phyloP scores from a whole-genome alignment of 2,113 vertebrate species.

The Oncorhynchus gorbuscha region DNA sequence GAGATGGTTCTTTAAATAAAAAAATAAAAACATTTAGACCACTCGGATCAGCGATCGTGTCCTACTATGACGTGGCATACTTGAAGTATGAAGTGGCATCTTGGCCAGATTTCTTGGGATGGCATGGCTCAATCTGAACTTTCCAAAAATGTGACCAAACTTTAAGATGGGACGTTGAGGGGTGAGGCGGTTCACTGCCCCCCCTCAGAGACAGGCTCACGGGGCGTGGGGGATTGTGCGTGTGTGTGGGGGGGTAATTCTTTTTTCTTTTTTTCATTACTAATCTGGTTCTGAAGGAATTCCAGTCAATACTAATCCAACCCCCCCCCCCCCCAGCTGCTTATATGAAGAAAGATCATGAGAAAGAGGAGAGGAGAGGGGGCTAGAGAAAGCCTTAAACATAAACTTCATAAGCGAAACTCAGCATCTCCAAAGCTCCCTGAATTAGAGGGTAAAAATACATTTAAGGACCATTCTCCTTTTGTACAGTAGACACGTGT shows the following conservation, averaged over 20 bases:
- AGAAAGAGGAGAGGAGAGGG: not conserved
- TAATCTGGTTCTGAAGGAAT: conserved; percentile 50
- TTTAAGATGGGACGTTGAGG: not conserved
- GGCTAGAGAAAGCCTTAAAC: not conserved
- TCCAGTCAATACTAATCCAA: conserved; percentile 46
- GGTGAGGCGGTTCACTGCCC: conserved; percentile 6
- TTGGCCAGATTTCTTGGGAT: not conserved
- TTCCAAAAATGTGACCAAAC: not conserved
- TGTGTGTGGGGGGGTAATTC: conserved; percentile 14
- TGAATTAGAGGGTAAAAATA: not conserved
- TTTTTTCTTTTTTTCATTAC: conserved; percentile 28
- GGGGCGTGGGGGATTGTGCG: not conserved
- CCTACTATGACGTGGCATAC: not conserved
- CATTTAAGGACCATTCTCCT: not conserved
- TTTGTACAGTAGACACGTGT: not conserved
- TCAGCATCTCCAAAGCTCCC: not conserved
- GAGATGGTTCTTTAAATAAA: not conserved
- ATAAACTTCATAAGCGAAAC: not conserved
- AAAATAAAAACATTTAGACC: not conserved
- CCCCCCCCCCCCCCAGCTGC: not conserved
- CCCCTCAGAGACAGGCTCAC: not conserved
- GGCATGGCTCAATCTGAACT: not conserved
- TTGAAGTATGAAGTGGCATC: not conserved
- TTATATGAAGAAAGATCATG: not conserved
- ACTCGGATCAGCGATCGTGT: not conserved